Conservation (phyloP, 2,888 invertebrate species). For the Pseudoips prasinana region DNA sequence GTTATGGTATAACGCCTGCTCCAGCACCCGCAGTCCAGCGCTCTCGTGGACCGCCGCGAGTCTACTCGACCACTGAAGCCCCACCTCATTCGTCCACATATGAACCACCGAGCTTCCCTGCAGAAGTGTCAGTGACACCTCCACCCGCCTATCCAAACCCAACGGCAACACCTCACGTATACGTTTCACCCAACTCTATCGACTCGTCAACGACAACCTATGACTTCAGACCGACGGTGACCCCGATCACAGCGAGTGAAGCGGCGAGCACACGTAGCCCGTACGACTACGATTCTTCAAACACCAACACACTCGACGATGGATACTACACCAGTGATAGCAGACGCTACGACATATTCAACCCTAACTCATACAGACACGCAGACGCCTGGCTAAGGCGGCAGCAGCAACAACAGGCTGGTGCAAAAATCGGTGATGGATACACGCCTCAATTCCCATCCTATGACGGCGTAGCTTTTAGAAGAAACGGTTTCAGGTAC, state of each 20-base stretch:
- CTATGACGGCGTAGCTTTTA: constrained; percentile 89
- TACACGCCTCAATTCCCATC: constrained; percentile 82
- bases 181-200: constrained; percentile 73
- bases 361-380: constrained; percentile 74
- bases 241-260: constrained; percentile 66
- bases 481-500: constrained; percentile 91
- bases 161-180: constrained; percentile 64
- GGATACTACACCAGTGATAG: constrained; percentile 61
- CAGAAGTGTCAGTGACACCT: constrained; percentile 59
- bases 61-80: constrained; percentile 51
- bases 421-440: constrained; percentile 74
- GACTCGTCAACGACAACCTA: constrained; percentile 60
- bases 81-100: constrained; percentile 34
- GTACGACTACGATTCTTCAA: constrained; percentile 64
- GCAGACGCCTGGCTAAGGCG: constrained; percentile 63
- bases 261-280: constrained; percentile 59
- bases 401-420: constrained; percentile 23
- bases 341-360: constrained; percentile 62
- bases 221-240: constrained; percentile 67
- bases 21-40: constrained; percentile 63
- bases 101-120: constrained; percentile 49
- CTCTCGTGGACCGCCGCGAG: constrained; percentile 52
- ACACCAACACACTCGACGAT: constrained; percentile 67
- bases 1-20: constrained; percentile 81
- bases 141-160: constrained; percentile 49